These are phyloP conservation scores for Biston betularia DNA, from an alignment of 2,888 invertebrate genomes.

Conservation along the genomic window DNA sequence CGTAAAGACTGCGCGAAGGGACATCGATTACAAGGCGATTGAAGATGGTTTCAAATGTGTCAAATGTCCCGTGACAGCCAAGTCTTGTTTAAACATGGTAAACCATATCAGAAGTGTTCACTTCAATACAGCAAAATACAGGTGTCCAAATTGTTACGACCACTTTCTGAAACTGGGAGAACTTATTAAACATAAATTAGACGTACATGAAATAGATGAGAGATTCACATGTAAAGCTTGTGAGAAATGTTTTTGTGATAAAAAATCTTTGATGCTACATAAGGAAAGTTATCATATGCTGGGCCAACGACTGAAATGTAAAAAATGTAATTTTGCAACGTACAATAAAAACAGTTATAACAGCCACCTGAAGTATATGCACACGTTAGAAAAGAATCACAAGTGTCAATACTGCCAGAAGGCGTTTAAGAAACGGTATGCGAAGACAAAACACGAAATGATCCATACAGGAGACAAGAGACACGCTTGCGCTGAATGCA, in stretches of 20 bases:
- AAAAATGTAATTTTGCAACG: conserved; percentile 19
- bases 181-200: conserved; percentile 54
- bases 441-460: conserved; percentile 7
- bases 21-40: not conserved
- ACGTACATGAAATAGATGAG: conserved; percentile 50
- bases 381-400: conserved; percentile 14
- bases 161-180: not conserved
- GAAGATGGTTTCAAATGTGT: not conserved
- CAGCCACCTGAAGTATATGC: not conserved
- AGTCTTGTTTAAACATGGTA: not conserved
- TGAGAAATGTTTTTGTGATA: conserved; percentile 36
- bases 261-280: not conserved
- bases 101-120: not conserved
- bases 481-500: conserved; percentile 43
- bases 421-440: conserved; percentile 5
- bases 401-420: conserved; percentile 26
- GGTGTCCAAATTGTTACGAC: conserved; percentile 2
- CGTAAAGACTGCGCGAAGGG: not conserved
- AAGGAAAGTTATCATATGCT: conserved; percentile 20
- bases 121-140: not conserved
- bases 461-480: conserved; percentile 36
- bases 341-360: not conserved
- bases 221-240: conserved; percentile 46
- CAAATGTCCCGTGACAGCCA: not conserved
- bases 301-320: conserved; percentile 32